Evolutionary conservation across 2,888 invertebrate species (phyloP).

Genomic region (Thelaira solivaga): DNA sequence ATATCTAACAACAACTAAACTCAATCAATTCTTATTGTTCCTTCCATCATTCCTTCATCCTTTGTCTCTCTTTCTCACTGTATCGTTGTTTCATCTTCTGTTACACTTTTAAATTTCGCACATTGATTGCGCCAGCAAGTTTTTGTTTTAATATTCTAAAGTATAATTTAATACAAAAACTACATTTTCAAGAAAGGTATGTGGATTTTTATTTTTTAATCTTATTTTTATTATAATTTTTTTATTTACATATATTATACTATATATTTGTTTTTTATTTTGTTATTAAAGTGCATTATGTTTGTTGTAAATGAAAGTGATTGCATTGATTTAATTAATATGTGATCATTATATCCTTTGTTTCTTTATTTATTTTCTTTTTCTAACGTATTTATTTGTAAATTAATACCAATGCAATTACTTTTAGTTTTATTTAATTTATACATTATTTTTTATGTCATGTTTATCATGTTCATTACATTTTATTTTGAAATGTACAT

Average conservation of each 20-base stretch:
- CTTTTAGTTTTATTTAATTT: background rate
- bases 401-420: constrained; percentile 6
- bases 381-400: background rate
- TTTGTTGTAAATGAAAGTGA: background rate
- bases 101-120: constrained; percentile 32
- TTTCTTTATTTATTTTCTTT: too few species aligned
- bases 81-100: constrained; percentile 7
- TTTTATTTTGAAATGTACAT: constrained; percentile 8
- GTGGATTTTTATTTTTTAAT: constrained; percentile 55
- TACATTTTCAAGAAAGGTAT: constrained; percentile 53
- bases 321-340: constrained; percentile 6
- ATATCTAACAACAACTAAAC: constrained; percentile 37
- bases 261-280: background rate
- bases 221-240: constrained; percentile 21
- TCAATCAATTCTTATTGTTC: constrained; percentile 1
- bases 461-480: constrained; percentile 23
- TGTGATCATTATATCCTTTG: too few species aligned
- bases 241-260: constrained; percentile 2
- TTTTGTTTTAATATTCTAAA: constrained; percentile 45
- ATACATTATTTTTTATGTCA: background rate
- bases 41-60: constrained; percentile 20
- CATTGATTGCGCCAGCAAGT: constrained; percentile 42
- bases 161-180: constrained; percentile 37
- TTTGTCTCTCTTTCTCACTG: background rate
- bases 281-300: background rate